Conservation (phyloP, 2,113 vertebrate species). For the Pungitius pungitius region DNA sequence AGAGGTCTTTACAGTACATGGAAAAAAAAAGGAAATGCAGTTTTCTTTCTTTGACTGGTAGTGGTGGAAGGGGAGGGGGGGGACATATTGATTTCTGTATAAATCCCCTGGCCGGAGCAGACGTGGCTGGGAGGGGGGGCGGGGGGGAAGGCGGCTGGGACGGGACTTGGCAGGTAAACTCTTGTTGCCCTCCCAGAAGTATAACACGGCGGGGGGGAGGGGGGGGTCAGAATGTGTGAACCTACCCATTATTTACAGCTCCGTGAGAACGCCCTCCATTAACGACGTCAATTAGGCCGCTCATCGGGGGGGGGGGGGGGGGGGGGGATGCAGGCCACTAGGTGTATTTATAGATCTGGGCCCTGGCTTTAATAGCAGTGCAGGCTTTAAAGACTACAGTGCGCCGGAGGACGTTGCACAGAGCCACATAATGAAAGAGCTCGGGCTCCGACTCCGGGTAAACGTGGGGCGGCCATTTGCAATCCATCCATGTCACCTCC, state of each 20-base stretch:
- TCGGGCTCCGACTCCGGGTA: no score
- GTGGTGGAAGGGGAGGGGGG: constrained; percentile 1
- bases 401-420: constrained; percentile 28
- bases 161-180: constrained; percentile 73
- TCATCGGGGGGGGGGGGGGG: no score
- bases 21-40: constrained; percentile 41
- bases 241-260: constrained; percentile 77
- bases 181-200: constrained; percentile 68
- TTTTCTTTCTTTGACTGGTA: constrained; percentile 65
- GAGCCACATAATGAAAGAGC: constrained; percentile 30
- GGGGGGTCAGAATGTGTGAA: constrained; percentile 70
- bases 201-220: constrained; percentile 61
- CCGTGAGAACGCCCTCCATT: constrained; percentile 77
- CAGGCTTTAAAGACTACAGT: constrained; percentile 52
- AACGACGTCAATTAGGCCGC: constrained; percentile 75
- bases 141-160: constrained; percentile 49
- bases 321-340: constrained; percentile 66
- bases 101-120: constrained; percentile 61
- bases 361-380: constrained; percentile 61
- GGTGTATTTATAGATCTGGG: constrained; percentile 72
- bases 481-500: constrained; percentile 37
- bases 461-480: constrained; percentile 2
- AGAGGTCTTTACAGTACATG: constrained; percentile 49
- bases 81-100: constrained; percentile 73
- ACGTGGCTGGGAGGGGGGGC: constrained; percentile 42